Percentiles rank a stretch among this genome's conserved stretches.
Conservation (phyloP, 1,140 invertebrate genomes). For the Caenorhabditis inopinata region DNA sequence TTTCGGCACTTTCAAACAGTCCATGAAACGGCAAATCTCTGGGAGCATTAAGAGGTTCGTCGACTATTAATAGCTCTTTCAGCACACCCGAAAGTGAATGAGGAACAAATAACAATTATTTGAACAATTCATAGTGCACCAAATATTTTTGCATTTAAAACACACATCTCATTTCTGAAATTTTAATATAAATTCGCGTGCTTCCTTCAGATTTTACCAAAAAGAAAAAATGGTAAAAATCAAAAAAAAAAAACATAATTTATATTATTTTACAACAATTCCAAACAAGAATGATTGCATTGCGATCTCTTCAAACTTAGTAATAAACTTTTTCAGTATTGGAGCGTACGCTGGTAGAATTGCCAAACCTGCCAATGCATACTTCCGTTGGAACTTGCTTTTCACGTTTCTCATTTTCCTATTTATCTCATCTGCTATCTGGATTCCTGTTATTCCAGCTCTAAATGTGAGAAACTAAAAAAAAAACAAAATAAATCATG, state of each 20-base stretch:
- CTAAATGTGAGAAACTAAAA: conserved; percentile 24
- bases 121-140: no score
- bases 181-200: no score
- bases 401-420: conserved; percentile 54
- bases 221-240: no score
- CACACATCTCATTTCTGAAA: no score
- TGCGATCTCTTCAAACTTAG: no score
- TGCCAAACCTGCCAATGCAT: conserved; percentile 48
- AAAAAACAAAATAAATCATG: neutral
- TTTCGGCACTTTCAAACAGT: conserved; percentile 16
- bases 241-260: no score
- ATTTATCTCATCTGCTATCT: conserved; percentile 48
- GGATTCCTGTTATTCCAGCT: conserved; percentile 51
- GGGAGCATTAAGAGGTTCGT: neutral
- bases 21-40: neutral
- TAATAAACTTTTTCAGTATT: conserved; percentile 22
- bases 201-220: no score
- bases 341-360: conserved; percentile 43
- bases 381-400: conserved; percentile 52
- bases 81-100: neutral
- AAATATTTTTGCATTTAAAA: no score
- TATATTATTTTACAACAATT: no score
- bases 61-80: neutral
- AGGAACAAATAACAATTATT: neutral
- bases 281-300: no score